Conservation (phyloP, 2,888 invertebrate species). For the Cerastis leucographa region DNA sequence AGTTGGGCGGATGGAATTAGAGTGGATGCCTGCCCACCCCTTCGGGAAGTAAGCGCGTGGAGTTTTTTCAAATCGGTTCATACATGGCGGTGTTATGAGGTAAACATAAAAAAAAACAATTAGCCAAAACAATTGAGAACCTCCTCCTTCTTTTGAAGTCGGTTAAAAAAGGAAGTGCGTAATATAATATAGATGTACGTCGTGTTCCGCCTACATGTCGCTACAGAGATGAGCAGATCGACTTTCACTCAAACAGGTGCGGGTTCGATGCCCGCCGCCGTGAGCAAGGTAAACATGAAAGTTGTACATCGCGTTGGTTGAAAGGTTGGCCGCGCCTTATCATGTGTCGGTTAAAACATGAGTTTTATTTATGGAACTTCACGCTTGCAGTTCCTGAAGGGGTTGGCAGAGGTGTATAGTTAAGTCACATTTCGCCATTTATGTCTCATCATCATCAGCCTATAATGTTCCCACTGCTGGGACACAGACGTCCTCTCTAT, state of each 20-base stretch:
- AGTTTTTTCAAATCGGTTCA: neutral
- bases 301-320: conserved; percentile 25
- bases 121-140: too few species aligned
- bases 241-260: conserved; percentile 46
- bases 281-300: conserved; percentile 34
- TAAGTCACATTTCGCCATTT: neutral
- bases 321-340: conserved; percentile 21
- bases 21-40: neutral
- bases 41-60: too few species aligned
- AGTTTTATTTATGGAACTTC: neutral
- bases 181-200: neutral
- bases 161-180: conserved; percentile 1
- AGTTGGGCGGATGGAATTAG: neutral
- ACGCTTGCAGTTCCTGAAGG: neutral
- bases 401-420: neutral
- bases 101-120: too few species aligned
- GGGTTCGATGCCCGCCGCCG: conserved; percentile 41
- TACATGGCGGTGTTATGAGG: too few species aligned
- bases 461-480: too few species aligned
- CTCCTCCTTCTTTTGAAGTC: neutral
- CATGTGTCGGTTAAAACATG: accelerated
- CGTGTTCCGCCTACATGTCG: conserved; percentile 5
- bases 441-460: too few species aligned
- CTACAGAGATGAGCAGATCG: conserved; percentile 21
- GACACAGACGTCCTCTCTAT: too few species aligned